Evolutionary conservation across 2,113 vertebrate species (phyloP).

Genomic region (Proteles cristata): DNA sequence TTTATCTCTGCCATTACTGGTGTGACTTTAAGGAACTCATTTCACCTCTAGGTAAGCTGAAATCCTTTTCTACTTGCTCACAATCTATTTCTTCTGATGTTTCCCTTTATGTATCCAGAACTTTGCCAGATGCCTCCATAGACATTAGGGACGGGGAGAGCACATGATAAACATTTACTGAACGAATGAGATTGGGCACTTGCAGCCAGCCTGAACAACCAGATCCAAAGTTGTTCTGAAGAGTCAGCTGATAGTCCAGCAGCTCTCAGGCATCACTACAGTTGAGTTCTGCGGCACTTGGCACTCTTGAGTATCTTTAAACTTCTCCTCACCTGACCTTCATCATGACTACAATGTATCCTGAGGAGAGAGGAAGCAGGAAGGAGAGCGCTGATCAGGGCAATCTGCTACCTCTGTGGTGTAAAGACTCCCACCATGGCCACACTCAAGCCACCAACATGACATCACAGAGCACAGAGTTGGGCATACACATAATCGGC

Average conservation of each 20-base stretch:
- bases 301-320: not conserved
- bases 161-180: not conserved
- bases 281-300: not conserved
- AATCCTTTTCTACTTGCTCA: not conserved
- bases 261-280: not conserved
- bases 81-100: not conserved
- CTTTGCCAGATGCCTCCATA: not conserved
- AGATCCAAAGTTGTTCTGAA: not conserved
- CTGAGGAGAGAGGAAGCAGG: too few relatives aligned
- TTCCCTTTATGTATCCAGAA: not conserved
- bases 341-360: not conserved
- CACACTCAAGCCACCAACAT: not conserved
- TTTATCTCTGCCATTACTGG: not conserved
- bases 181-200: not conserved
- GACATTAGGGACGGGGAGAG: not conserved
- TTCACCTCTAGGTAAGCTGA: not conserved
- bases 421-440: not conserved
- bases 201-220: not conserved
- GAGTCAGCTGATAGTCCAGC: not conserved
- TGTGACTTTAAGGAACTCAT: not conserved
- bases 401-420: not conserved
- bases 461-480: not conserved
- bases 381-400: not conserved
- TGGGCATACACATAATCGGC: not conserved
- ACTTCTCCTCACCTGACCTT: not conserved